A percentile compares a stretch with the other conserved stretches of the same genome.
Evolutionary conservation across 2,113 vertebrate genomes (phyloP).

Genomic region (human (Homo sapiens)): GRCh38 chr2:177863501-177864000

Average conservation of each 20-base stretch:
- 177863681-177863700: not conserved
- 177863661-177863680: not conserved
- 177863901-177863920: not conserved
- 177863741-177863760: not conserved
- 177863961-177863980: not conserved
- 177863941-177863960: not conserved
- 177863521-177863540: not conserved
- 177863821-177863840: not conserved
- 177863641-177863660: not conserved
- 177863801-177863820: not conserved
- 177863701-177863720: not conserved
- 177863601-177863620: not conserved
- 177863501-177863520: not conserved
- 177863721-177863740: not conserved
- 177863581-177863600: not conserved
- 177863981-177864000: too few species aligned
- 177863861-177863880: not conserved
- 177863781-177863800: not conserved
- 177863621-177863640: not conserved
- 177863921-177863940: not conserved
- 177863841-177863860: not conserved
- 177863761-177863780: not conserved
- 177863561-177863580: not conserved
- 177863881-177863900: not conserved
- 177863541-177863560: not conserved